Evolutionary conservation across 2,888 invertebrate genomes (phyloP).

Genomic region (Linnaemya tessellans): DNA sequence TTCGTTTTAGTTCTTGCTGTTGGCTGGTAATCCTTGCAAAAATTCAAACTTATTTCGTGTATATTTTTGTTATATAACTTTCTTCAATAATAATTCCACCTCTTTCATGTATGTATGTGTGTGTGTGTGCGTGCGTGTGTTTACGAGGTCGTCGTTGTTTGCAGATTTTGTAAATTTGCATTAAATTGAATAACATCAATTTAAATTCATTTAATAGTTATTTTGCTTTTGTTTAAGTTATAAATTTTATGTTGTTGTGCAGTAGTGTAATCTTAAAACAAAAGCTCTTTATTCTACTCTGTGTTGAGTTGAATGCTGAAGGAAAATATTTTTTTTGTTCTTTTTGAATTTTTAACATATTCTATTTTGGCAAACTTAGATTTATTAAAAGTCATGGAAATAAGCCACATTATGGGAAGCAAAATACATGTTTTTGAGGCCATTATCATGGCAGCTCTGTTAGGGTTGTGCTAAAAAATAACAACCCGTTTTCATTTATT

Average conservation of each 20-base stretch:
- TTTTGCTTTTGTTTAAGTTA: neutral
- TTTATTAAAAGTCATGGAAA: no score
- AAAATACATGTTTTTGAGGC: no score
- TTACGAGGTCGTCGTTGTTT: no score
- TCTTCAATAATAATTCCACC: constrained; percentile 8
- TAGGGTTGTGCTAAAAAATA: no score
- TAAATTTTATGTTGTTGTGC: no score
- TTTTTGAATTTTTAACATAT: neutral
- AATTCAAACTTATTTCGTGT: neutral
- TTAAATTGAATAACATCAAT: constrained; percentile 39
- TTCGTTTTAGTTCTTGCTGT: neutral
- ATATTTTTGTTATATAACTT: neutral
- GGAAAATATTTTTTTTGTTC: neutral
- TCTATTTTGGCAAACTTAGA: no score
- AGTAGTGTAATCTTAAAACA: neutral
- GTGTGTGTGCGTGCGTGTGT: no score
- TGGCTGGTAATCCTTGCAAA: constrained; percentile 3
- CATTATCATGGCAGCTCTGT: no score
- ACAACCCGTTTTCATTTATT: no score
- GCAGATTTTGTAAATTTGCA: constrained; percentile 35
- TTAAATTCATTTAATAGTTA: constrained; percentile 40
- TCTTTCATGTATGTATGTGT: neutral
- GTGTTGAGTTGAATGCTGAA: neutral
- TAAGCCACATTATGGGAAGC: no score
- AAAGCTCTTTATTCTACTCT: neutral